Percentiles rank a stretch among this genome's conserved stretches.
Evolutionary conservation across 2,888 invertebrate species (phyloP).

Genomic region (Schizotus pectinicornis): DNA sequence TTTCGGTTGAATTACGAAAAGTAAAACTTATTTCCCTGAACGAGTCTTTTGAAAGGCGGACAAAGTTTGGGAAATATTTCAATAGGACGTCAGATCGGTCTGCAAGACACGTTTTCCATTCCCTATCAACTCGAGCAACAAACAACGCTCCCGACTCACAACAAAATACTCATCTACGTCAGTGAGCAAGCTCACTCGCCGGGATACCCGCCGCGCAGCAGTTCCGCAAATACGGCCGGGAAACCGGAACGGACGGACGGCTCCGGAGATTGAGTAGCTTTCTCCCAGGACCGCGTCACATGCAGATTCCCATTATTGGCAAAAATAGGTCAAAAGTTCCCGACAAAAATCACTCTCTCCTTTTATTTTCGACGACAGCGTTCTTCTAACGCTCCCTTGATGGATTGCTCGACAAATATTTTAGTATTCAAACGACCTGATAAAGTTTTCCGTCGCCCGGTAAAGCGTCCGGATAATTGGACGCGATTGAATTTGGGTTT

Average conservation of each 20-base stretch:
- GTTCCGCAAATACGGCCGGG: constrained; percentile 13
- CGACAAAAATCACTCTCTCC: background rate
- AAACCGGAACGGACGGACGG: constrained; percentile 12
- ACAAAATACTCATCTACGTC: constrained; percentile 41
- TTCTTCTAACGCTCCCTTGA: constrained; percentile 45
- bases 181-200: constrained; percentile 25
- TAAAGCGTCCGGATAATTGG: constrained; percentile 48
- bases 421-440: constrained; percentile 52
- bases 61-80: constrained; percentile 35
- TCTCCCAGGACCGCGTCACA: background rate
- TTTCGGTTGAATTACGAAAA: constrained; percentile 33
- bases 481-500: constrained; percentile 49
- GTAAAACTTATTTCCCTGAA: constrained; percentile 34
- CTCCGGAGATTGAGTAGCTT: constrained; percentile 26
- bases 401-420: constrained; percentile 54
- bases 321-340: background rate
- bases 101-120: constrained; percentile 47
- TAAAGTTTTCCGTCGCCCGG: constrained; percentile 46
- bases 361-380: constrained; percentile 1
- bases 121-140: constrained; percentile 41
- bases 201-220: constrained; percentile 18
- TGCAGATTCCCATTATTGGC: background rate
- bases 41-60: constrained; percentile 31
- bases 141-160: constrained; percentile 41
- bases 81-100: constrained; percentile 40